A percentile compares a stretch with the other conserved stretches of the same genome.
Conservation (phyloP, 2,888 invertebrate genomes). For the Augochlorella aurata region DNA sequence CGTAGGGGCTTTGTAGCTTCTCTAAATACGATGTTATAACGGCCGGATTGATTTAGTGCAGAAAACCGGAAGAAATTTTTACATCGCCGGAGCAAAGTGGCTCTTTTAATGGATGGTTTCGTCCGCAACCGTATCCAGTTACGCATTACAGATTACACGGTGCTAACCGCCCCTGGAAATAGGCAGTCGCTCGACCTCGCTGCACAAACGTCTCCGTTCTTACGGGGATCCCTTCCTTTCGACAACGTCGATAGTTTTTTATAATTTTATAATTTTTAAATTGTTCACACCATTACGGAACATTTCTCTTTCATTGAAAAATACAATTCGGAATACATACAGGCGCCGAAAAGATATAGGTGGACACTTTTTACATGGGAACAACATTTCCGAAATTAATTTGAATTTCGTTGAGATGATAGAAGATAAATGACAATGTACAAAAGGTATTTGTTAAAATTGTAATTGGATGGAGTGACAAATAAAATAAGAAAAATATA, state of each 20-base stretch:
- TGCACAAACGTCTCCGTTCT: conserved; percentile 7
- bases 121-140: conserved; percentile 47
- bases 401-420: no score
- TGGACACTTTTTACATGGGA: no score
- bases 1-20: neutral
- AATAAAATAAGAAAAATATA: no score
- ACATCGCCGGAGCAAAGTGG: conserved; percentile 23
- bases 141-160: conserved; percentile 29
- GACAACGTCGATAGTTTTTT: neutral
- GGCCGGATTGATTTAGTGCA: conserved; percentile 7
- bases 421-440: no score
- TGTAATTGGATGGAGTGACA: no score
- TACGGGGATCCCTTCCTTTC: neutral
- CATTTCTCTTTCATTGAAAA: neutral
- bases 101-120: conserved; percentile 29
- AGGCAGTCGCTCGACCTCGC: conserved; percentile 29
- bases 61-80: conserved; percentile 31
- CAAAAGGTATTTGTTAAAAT: no score
- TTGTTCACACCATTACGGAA: neutral
- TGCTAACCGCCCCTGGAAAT: conserved; percentile 42
- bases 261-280: neutral
- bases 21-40: neutral
- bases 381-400: no score
- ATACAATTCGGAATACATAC: neutral
- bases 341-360: neutral